phyloP scores from a whole-genome alignment of 2,888 invertebrate genomes.

The Acrobeloides nanus region DNA sequence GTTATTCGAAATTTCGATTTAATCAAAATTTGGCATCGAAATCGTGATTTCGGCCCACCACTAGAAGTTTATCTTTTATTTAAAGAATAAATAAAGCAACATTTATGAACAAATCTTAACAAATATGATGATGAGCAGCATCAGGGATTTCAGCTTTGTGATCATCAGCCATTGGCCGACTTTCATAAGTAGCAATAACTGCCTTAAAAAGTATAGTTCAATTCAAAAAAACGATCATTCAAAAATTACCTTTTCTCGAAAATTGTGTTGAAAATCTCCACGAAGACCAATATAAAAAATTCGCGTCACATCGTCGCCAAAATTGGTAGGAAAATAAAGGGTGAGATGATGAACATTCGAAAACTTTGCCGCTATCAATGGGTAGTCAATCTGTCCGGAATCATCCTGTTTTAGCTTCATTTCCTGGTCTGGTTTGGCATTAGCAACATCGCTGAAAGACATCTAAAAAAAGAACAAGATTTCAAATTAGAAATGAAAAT shows the following conservation, averaged over 20 bases:
- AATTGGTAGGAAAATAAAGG: constrained; percentile 81
- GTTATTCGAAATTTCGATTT: no score
- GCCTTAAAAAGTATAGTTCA: constrained; percentile 21
- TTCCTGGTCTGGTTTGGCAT: constrained; percentile 55
- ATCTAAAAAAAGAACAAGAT: constrained; percentile 63
- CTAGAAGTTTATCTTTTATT: no score
- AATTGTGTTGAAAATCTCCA: constrained; percentile 69
- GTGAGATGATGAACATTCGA: constrained; percentile 79
- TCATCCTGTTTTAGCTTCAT: constrained; percentile 44
- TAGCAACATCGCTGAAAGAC: constrained; percentile 79
- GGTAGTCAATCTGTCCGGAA: constrained; percentile 41
- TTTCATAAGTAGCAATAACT: constrained; percentile 51
- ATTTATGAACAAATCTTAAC: no score
- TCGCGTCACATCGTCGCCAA: constrained; percentile 71
- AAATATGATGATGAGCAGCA: constrained; percentile 26
- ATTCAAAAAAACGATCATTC: not conserved
- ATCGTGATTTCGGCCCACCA: no score
- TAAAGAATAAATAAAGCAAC: no score
- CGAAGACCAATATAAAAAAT: constrained; percentile 82
- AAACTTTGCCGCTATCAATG: constrained; percentile 72
- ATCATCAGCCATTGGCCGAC: constrained; percentile 45
- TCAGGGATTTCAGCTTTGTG: constrained; percentile 49
- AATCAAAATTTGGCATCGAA: no score
- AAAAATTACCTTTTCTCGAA: constrained; percentile 18
- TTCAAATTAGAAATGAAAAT: not conserved